Base-by-base conservation (phyloP, 2,888 invertebrate species). In the Phortica okadai region DNA sequence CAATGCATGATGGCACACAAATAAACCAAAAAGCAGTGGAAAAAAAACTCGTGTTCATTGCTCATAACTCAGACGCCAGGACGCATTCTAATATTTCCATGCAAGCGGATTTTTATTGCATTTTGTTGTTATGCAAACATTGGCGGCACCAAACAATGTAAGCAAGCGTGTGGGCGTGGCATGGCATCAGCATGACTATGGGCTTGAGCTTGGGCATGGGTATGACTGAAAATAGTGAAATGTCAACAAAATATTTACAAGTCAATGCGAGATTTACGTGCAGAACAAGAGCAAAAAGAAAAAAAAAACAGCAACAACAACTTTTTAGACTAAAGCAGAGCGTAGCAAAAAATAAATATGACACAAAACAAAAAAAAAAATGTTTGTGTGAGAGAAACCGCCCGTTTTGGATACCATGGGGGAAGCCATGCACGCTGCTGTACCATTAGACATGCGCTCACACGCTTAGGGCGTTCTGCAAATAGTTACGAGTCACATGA, bases 191-290 rank as follows among this genome's bases (percentile, higher is more conserved):
- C 33, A 33, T 33, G 4, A 33, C 6, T 16, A n/a, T 58, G 58
- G 58, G 21, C n/a, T n/a, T n/a, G n/a, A 7, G 58, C n/a, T 2
- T 14, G 58, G 7, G 21, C n/a, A n/a, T 21, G 58, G 5, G n/a
- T 6, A n/a, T 10, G 62, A 6, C 21, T 14, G 33, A 41, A 66
- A 66, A 67, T 67, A 67, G 67, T 67, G 45, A 44, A 67, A 44
- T 67, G 67, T 67, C 67, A 67, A 67, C 67, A 45, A 67, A 67
- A 67, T 67, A 67, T 67, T 67, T 44, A 67, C 67, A 67, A 67
- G 67, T 67, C 67, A 67, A 67, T 67, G 67, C 16, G 16, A 67
- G 67, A 67, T 67, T 67, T 67, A 44, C 67, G 42, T 16, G 45
- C 42, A 44, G 4, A 62, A 11, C 6, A 25, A 16, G 25, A 25